Base-by-base conservation (phyloP, 2,888 invertebrate species). In the Philaethria dido region DNA sequence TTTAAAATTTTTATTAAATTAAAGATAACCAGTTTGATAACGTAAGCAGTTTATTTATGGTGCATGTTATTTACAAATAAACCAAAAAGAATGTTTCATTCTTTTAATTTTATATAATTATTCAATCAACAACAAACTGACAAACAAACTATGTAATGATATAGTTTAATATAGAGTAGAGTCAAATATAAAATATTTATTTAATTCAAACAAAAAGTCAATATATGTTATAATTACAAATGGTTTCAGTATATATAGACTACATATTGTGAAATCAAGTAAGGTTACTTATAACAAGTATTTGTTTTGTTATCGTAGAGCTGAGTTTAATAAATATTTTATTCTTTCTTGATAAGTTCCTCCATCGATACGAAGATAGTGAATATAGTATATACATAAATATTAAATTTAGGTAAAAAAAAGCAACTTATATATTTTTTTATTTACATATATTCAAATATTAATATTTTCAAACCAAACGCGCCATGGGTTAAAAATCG, bases 281-380 rank as follows among this genome's bases (percentile, higher is more conserved):
- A 33, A 52, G 36, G 63, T 50, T 22, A 60, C 25, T 4, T 62
- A 63, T 5, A 59, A 63, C 9, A 29, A 45, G 13, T 60, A 45
- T 52, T 64, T 66, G 20, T 36, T 18, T 39, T 61, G 29, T 48
- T 33, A 45, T 29, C 20, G 50, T 55, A 66, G 39, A 61, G 66
- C n/a, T 25, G 48, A 59, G 62, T 57, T 66, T 57, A 63, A 64
- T 63, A 66, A 62, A 55, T 59, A 33, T 54, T 18, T 47, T 57
- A 39, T 45, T 69, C 33, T 61, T 52, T 33, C 36, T 47, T 42
- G 6, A 20, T 6, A 60, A 9, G 54, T 11, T 29, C 54, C 3
- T 50, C 14, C n/a, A 2, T n/a, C 50, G 25, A 50, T 25, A 25
- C 13, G 6, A 50, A 14, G n/a, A 20, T 22, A 48, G 18, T 18